Evolutionary conservation across 2,797 vertebrate genomes (phyloP).

Genomic region (Sphenodon punctatus): DNA sequence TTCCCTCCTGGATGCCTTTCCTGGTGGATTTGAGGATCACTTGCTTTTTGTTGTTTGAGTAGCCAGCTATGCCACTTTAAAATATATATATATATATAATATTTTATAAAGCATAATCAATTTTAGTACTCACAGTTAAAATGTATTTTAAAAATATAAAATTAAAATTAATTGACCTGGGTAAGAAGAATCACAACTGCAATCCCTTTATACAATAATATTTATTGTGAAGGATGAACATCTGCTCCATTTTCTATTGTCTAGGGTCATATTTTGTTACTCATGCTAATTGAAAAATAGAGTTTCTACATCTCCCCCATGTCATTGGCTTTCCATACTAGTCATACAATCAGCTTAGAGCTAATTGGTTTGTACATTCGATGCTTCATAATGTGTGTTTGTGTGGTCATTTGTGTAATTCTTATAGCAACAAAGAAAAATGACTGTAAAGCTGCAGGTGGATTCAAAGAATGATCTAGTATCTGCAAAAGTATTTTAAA

Average conservation of each 20-base stretch:
- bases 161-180: not conserved
- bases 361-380: too few relatives aligned
- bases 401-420: not conserved
- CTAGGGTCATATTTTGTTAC: too few relatives aligned
- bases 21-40: too few relatives aligned
- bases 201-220: too few relatives aligned
- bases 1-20: not conserved
- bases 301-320: too few relatives aligned
- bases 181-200: not conserved
- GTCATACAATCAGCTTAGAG: too few relatives aligned
- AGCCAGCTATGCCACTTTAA: not conserved
- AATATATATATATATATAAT: too few relatives aligned
- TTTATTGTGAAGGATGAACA: too few relatives aligned
- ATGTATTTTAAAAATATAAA: not conserved
- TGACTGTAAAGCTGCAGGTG: not conserved
- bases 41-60: not conserved
- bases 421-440: not conserved
- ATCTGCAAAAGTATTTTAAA: not conserved
- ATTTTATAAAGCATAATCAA: not conserved
- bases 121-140: not conserved
- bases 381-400: too few relatives aligned
- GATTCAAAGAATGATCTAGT: not conserved
- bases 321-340: too few relatives aligned
- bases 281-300: too few relatives aligned
- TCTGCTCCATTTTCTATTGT: too few relatives aligned